Base-by-base conservation (phyloP, 2,888 invertebrate genomes). In the Acleris holmiana region DNA sequence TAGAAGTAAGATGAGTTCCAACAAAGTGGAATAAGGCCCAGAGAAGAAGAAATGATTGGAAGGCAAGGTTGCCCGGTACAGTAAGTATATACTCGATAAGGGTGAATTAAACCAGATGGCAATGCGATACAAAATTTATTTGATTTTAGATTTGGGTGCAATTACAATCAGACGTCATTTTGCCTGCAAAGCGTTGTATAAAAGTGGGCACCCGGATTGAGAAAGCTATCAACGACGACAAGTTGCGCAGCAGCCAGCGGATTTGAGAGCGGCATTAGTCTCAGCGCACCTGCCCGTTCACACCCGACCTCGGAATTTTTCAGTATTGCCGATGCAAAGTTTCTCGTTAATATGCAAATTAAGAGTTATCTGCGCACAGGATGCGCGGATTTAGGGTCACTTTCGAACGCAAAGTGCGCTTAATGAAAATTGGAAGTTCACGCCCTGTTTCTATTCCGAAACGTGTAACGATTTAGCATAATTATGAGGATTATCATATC, bases 321-420 rank as follows among this genome's bases (percentile, higher is more conserved):
- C 84, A 83, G 80, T 84, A 84, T 85, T 79, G 82, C 79, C 82
- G 81, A 87, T 88, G 87, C 89, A 88, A 89, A 90, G 85, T 89
- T 89, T 87, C 91, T 91, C 89, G 89, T 91, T 91, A 91, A 89
- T 89, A 91, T 91, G 91, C 84, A 91, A 91, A 91, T 91, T 84
- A 86, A 88, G 86, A 88, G 86, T 86, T 85, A 88, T 88, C 89
- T 89, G 84, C 76, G 77, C 79, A 76, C 82, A 80, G 85, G 85
- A 85, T 82, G 77, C 76, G 72, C 69, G 80, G 83, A 82, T 83
- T 86, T 82, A 83, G 84, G 85, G 83, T 81, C 81, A 85, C 84
- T 84, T 86, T 84, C 78, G 79, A 80, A 81, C 78, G 79, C 76
- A 73, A 78, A 80, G 76, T 76, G 79, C 73, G 79, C 79, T 76